These are phyloP conservation scores for Drosophila pseudotakahashii DNA, from an alignment of 2,888 invertebrate genomes.

Conservation along the genomic window DNA sequence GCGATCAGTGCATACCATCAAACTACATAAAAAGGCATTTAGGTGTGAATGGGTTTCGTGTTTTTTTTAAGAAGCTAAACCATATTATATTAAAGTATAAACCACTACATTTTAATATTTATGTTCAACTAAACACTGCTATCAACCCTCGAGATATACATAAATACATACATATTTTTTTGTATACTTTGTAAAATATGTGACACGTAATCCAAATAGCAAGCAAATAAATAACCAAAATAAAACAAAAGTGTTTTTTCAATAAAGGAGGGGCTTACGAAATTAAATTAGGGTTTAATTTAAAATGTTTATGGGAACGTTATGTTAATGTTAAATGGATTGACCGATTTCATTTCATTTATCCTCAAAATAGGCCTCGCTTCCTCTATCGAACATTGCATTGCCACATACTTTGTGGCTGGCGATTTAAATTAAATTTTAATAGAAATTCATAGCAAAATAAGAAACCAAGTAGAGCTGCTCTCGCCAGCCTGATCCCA, in stretches of 20 bases:
- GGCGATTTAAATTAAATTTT: not conserved
- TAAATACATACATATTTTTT: slow-evolving; percentile 43
- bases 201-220: slow-evolving; percentile 56
- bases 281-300: no score
- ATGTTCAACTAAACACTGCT: slow-evolving; percentile 65
- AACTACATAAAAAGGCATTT: slow-evolving; percentile 43
- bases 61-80: slow-evolving; percentile 30
- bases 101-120: slow-evolving; percentile 59
- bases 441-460: not conserved
- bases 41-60: slow-evolving; percentile 37
- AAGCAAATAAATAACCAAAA: slow-evolving; percentile 56
- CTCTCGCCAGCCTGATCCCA: not conserved
- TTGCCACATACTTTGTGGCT: slow-evolving; percentile 6
- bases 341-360: no score
- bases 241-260: not conserved
- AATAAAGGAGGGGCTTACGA: no score
- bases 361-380: not conserved
- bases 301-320: no score
- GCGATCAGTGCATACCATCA: slow-evolving; percentile 1
- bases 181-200: slow-evolving; percentile 77
- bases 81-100: slow-evolving; percentile 36
- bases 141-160: slow-evolving; percentile 25
- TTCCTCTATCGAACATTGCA: no score
- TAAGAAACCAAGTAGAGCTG: not conserved
- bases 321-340: no score